phyloP scores from a whole-genome alignment of 2,797 vertebrate genomes.

The Zenarchopterus dispar region DNA sequence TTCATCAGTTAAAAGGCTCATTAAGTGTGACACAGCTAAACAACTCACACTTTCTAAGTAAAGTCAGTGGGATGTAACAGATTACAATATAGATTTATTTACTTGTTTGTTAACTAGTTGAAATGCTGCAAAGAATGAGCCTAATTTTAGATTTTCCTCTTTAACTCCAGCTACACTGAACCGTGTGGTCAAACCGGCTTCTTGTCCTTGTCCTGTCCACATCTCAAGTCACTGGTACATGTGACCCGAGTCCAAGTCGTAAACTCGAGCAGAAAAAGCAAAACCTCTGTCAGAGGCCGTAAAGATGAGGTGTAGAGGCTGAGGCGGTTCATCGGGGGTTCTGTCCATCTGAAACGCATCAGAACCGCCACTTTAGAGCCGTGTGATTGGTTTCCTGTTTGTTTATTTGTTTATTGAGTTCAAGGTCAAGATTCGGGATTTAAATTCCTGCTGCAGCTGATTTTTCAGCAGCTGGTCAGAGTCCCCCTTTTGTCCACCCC shows the following conservation, averaged over 20 bases:
- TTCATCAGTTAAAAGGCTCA: too few species aligned
- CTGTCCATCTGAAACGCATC: neutral
- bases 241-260: too few species aligned
- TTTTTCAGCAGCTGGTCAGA: constrained; percentile 1
- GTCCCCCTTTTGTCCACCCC: constrained; percentile 25
- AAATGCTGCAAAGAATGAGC: neutral
- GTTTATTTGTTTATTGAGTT: neutral
- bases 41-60: neutral
- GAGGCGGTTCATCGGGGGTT: too few species aligned
- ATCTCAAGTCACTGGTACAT: too few species aligned
- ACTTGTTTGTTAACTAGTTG: neutral
- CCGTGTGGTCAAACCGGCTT: too few species aligned
- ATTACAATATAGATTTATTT: neutral
- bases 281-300: neutral
- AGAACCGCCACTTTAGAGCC: neutral
- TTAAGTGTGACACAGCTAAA: too few species aligned
- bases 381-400: neutral
- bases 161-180: too few species aligned
- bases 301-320: neutral
- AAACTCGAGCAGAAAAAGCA: neutral
- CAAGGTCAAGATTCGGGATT: constrained; percentile 39
- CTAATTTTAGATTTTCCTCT: neutral
- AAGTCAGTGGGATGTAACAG: neutral
- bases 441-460: neutral
- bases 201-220: neutral